Conservation (phyloP, 2,113 vertebrate genomes). For the Urocitellus parryii region DNA sequence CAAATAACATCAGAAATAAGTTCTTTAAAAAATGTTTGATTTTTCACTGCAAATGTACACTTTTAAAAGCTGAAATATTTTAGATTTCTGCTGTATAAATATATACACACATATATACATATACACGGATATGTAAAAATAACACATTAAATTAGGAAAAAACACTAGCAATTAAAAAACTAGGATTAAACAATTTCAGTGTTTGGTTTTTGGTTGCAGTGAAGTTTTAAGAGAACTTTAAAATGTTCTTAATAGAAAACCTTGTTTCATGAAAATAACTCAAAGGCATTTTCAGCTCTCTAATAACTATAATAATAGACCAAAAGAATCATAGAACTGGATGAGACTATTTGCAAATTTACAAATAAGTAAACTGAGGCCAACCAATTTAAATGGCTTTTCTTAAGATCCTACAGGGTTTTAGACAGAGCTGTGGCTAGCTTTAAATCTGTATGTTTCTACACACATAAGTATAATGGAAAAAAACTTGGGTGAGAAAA, state of each 20-base stretch:
- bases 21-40: neutral
- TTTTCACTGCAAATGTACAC: slow-evolving; percentile 37
- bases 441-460: neutral
- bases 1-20: neutral
- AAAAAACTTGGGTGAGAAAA: neutral
- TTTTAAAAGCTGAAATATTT: neutral
- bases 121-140: neutral
- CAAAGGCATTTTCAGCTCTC: neutral
- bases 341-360: neutral
- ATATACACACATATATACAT: neutral
- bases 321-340: neutral
- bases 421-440: neutral
- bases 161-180: neutral
- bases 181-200: neutral
- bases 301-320: neutral
- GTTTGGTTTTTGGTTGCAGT: neutral
- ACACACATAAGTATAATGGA: neutral
- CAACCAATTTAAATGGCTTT: slow-evolving; percentile 22
- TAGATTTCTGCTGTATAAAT: neutral
- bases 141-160: neutral
- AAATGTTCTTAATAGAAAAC: slow-evolving; percentile 23
- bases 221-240: neutral
- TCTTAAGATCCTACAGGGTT: neutral
- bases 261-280: slow-evolving; percentile 16
- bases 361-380: neutral